A percentile compares a stretch with the other conserved stretches of the same genome.
Evolutionary conservation across 2,797 vertebrate genomes (phyloP).

Genomic region (Anguilla megastoma): DNA sequence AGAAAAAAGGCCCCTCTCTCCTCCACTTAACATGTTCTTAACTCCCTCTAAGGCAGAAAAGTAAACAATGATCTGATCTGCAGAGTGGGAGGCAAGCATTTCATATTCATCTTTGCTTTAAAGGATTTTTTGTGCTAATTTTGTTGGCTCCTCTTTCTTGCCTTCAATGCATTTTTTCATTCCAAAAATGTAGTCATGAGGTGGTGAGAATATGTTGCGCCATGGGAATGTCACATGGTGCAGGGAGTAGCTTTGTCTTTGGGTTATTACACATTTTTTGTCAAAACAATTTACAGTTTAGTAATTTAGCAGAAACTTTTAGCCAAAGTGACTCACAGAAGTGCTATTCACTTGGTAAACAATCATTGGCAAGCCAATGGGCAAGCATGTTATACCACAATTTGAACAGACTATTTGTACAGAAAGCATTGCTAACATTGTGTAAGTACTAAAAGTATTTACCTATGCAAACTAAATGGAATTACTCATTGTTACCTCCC

Average conservation of each 20-base stretch:
- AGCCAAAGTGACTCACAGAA: background rate
- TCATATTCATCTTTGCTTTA: slow-evolving; percentile 42
- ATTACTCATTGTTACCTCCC: background rate
- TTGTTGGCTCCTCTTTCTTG: slow-evolving; percentile 28
- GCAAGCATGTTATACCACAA: background rate
- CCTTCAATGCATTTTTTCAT: slow-evolving; percentile 22
- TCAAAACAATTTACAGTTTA: too few relatives aligned
- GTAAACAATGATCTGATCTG: slow-evolving; percentile 41
- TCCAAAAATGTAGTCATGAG: background rate
- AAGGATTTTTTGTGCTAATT: slow-evolving; percentile 41
- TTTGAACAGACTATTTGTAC: background rate
- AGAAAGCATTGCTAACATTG: background rate
- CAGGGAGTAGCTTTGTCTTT: too few relatives aligned
- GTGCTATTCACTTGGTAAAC: background rate
- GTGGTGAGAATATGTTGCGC: background rate
- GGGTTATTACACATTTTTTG: too few relatives aligned
- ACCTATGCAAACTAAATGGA: background rate
- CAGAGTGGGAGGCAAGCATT: slow-evolving; percentile 44
- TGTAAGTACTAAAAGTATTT: background rate
- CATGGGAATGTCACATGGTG: too few relatives aligned
- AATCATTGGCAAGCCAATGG: background rate
- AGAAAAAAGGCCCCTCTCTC: slow-evolving; percentile 60
- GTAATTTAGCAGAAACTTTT: background rate
- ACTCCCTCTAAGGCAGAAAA: slow-evolving; percentile 55
- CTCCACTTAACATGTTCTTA: slow-evolving; percentile 59